Evolutionary conservation across 2,888 invertebrate species (phyloP).

Genomic region (Metalampra italica): DNA sequence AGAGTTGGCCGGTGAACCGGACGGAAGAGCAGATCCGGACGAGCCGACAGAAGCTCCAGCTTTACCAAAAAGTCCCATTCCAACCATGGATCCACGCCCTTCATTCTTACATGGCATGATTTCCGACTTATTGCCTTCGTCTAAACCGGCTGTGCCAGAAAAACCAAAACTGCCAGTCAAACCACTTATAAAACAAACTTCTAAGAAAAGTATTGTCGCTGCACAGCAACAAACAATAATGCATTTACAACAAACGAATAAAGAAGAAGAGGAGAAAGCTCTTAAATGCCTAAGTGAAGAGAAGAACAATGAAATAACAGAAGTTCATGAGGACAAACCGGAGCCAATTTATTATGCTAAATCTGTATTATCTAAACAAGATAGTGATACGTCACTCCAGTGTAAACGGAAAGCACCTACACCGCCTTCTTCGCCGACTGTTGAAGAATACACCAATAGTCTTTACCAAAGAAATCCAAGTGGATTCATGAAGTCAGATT

Average conservation of each 20-base stretch:
- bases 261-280: slow-evolving; percentile 45
- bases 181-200: slow-evolving; percentile 76
- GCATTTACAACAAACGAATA: slow-evolving; percentile 71
- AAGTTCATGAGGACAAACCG: slow-evolving; percentile 55
- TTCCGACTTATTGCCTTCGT: slow-evolving; percentile 60
- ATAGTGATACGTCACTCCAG: slow-evolving; percentile 75
- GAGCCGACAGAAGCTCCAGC: slow-evolving; percentile 83
- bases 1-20: slow-evolving; percentile 90
- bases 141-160: slow-evolving; percentile 82
- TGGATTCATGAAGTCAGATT: slow-evolving; percentile 79
- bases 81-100: slow-evolving; percentile 77
- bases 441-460: slow-evolving; percentile 69
- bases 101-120: slow-evolving; percentile 86
- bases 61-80: slow-evolving; percentile 84
- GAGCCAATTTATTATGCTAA: slow-evolving; percentile 68
- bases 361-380: slow-evolving; percentile 75
- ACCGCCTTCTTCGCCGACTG: slow-evolving; percentile 79
- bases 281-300: slow-evolving; percentile 46
- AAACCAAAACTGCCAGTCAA: slow-evolving; percentile 82
- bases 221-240: slow-evolving; percentile 71
- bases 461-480: slow-evolving; percentile 81
- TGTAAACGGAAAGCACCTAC: slow-evolving; percentile 88
- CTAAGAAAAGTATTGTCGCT: slow-evolving; percentile 52
- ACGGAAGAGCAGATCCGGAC: slow-evolving; percentile 91
- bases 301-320: slow-evolving; percentile 59